Base-by-base conservation (phyloP, 1,140 invertebrate genomes). In the Camponotus pennsylvanicus region DNA sequence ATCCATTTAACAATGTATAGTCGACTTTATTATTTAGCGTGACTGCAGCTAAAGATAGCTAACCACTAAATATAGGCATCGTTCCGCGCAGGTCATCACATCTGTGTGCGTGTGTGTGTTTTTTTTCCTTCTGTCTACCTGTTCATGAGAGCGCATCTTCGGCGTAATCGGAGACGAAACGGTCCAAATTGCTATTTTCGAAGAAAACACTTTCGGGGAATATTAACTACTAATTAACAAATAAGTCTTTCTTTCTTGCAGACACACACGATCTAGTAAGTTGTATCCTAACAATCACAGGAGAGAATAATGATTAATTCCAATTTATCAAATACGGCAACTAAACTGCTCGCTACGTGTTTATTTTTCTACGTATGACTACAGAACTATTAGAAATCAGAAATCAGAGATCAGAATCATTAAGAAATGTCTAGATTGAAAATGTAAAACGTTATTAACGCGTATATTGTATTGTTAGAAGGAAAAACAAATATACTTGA, bases 21-120 rank as follows among this genome's bases (percentile, higher is more conserved):
- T 90, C 90, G 90, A 86, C 86, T 94, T 87, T 92, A 93, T 94
- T 93, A 94, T 93, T 94, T 93, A 93, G 89, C 90, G 89, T 11
- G 34, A 88, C 91, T 91, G 80, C 32, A 34, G 86, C 91, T 94
- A 93, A 94, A 93, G 80, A 94, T 92, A 93, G 92, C 91, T 75
- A 86, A 89, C 75, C 79, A 87, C 91, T 94, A 94, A 94, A 93
- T 92, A 94, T 93, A 93, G 91, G 88, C 75, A 90, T 86, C 64
- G 86, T 90, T 57, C 89, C 91, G 91, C 89, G 78, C 89, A 76
- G 85, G 90, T 90, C 90, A 91, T 84, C 87, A 90, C 86, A 27
- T 71, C 9, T 78, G 9, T 89, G 71, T 90, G 59, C 55, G 57
- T 76, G 37, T 86, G 90, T 86, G 88, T 89, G 80, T 89, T 86